A percentile compares a stretch with the other conserved stretches of the same genome.
Evolutionary conservation across 2,888 invertebrate genomes (phyloP).

Genomic region (Notodonta ziczac): DNA sequence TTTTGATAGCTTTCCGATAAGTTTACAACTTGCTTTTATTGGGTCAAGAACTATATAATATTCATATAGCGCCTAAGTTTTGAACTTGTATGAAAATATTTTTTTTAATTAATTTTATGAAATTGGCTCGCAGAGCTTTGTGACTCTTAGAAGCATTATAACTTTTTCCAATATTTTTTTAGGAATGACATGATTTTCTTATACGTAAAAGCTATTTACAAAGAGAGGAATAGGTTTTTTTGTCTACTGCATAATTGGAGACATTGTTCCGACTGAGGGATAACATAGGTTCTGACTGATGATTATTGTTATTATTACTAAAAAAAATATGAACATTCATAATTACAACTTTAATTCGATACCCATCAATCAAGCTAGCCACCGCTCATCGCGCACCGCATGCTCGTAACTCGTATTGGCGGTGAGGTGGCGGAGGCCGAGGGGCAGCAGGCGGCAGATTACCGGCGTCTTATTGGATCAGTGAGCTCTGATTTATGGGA

Average conservation of each 20-base stretch:
- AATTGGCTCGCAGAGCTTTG: neutral
- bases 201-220: too few species aligned
- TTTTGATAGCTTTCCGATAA: conserved; percentile 3
- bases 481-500: neutral
- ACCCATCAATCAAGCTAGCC: too few species aligned
- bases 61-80: neutral
- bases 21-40: neutral
- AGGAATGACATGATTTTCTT: too few species aligned
- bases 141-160: neutral
- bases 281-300: too few species aligned
- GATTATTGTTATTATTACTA: too few species aligned
- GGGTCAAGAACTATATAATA: neutral
- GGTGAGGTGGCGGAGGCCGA: neutral
- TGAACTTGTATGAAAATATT: neutral
- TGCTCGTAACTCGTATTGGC: neutral
- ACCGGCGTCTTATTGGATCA: neutral
- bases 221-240: too few species aligned
- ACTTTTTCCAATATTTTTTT: too few species aligned
- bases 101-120: neutral
- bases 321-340: too few species aligned
- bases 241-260: too few species aligned
- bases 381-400: too few species aligned
- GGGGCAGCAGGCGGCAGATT: neutral
- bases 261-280: too few species aligned
- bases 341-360: too few species aligned